phyloP scores from a whole-genome alignment of 1,140 invertebrate species.

The Sycobia sp. region DNA sequence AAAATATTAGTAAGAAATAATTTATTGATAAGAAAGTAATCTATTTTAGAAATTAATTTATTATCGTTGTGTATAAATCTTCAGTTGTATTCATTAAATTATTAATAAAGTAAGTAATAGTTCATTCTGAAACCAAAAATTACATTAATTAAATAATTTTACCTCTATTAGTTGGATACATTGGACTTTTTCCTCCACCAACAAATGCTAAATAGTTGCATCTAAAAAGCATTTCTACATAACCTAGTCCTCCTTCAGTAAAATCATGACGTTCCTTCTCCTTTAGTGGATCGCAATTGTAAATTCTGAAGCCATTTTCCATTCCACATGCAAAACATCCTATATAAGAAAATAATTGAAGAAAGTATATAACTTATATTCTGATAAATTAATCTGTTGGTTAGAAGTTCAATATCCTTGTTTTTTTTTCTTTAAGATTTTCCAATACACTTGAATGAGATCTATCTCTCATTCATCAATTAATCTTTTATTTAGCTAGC shows the following conservation, averaged over 20 bases:
- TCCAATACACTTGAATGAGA: slow-evolving; percentile 12
- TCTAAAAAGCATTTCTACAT: slow-evolving; percentile 97
- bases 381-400: slow-evolving; percentile 36
- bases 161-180: slow-evolving; percentile 93
- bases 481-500: slow-evolving; percentile 23
- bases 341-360: slow-evolving; percentile 56
- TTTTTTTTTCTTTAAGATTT: neutral
- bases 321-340: slow-evolving; percentile 98
- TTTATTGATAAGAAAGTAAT: no score
- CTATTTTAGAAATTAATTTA: no score
- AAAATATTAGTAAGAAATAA: slow-evolving; percentile 2
- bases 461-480: slow-evolving; percentile 17
- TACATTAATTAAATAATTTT: slow-evolving; percentile 20
- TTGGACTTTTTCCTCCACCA: slow-evolving; percentile 87
- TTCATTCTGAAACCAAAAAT: neutral
- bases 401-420: neutral
- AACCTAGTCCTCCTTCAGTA: slow-evolving; percentile 85
- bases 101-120: no score
- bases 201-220: slow-evolving; percentile 97
- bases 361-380: slow-evolving; percentile 24
- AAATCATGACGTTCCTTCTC: slow-evolving; percentile 95
- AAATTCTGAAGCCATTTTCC: slow-evolving; percentile 96
- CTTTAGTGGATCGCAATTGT: slow-evolving; percentile 95
- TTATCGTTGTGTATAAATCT: no score
- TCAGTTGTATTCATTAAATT: no score